Evolutionary conservation across 2,113 vertebrate species (phyloP), one percentile per base, ranked within the genome.

Genomic region (Dicentrarchus labrax): DNA sequence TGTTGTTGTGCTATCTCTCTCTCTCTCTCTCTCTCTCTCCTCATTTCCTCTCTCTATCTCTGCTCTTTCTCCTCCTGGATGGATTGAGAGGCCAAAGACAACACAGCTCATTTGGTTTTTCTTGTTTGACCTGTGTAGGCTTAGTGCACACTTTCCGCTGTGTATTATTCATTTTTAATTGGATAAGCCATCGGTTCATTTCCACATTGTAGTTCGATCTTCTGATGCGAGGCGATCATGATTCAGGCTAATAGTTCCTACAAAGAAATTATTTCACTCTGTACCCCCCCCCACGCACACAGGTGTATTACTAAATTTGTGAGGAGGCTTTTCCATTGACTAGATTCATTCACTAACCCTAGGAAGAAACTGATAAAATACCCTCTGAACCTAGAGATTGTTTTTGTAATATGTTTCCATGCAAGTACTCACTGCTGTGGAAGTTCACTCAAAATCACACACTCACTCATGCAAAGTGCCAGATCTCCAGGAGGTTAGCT

Each of bases 101-200:
- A 39, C 65, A 19, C 67, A 12, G 74, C 86, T 89, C 78, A 69
- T 53, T 72, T 88, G 71, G 21, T 51, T 19, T 71, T 83, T 86
- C 74, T 56, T 16, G 24, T 73, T 54, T 88, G 88, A 89, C 90
- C 84, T 30, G 72, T 76, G 84, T 65, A 80, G 78, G 87, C 82
- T 89, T 30, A 9, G 43, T 17, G 65, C 85, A 50, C 57, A 30
- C 57, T 53, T 64, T 62, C 61, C 73, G 65, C 57, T 67, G 75
- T 61, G 59, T 36, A 51, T 87, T 87, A 84, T 83, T 92, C 68
- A 68, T 59, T 88, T 89, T 90, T 86, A 90, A 92, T 87, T 88
- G 82, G 78, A 72, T 41, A 75, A 71, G 57, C 48, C 71, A 24
- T 24, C 0, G 16, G 30, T 82, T 89, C 45, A 45, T 84, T 86